A percentile compares a stretch with the other conserved stretches of the same genome.
Evolutionary conservation across 1,140 invertebrate genomes (phyloP).

Genomic region (Trichogramma pretiosum): DNA sequence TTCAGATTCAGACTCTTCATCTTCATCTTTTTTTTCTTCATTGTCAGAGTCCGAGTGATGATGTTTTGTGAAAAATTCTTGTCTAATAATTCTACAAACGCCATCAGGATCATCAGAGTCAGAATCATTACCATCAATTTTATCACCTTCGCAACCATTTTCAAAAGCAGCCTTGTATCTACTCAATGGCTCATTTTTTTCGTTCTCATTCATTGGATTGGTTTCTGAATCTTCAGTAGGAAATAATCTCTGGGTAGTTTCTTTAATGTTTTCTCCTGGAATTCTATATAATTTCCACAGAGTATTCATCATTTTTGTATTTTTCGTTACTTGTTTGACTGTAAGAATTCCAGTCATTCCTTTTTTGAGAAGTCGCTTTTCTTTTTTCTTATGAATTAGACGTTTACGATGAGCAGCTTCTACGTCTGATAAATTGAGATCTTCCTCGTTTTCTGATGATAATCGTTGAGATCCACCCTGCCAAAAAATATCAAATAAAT

Average conservation of each 20-base stretch:
- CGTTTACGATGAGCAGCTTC: neutral
- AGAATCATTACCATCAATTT: slow-evolving; percentile 6
- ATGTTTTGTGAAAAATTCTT: slow-evolving; percentile 1
- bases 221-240: neutral
- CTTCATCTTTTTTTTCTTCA: neutral
- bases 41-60: neutral
- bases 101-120: slow-evolving; percentile 12
- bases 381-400: slow-evolving; percentile 1
- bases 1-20: neutral
- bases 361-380: neutral
- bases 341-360: neutral
- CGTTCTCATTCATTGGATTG: too few species aligned
- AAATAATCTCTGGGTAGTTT: slow-evolving; percentile 8
- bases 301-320: slow-evolving; percentile 8
- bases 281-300: slow-evolving; percentile 16
- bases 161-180: too few species aligned
- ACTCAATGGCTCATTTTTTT: too few species aligned
- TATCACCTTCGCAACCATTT: too few species aligned
- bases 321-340: slow-evolving; percentile 9
- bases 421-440: slow-evolving; percentile 1
- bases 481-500: too few species aligned
- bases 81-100: slow-evolving; percentile 4
- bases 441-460: slow-evolving; percentile 2
- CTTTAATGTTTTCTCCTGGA: slow-evolving; percentile 11
- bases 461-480: too few species aligned